phyloP scores from a whole-genome alignment of 2,888 invertebrate genomes.

The Thecocarcelia acutangulata region DNA sequence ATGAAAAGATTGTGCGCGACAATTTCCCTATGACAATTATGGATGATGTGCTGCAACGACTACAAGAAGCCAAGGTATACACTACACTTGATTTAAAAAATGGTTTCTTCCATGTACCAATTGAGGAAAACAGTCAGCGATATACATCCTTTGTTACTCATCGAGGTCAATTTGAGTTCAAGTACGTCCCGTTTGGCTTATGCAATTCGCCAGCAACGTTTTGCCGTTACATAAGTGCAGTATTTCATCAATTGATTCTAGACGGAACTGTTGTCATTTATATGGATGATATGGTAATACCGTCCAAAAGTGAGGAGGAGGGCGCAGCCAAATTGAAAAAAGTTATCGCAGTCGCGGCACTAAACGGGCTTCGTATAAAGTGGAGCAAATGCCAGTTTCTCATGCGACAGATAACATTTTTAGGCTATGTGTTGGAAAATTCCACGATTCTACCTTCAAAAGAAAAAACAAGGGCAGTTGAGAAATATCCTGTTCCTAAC shows the following conservation, averaged over 20 bases:
- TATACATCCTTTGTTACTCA: conserved; percentile 6
- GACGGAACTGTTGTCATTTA: too few species aligned
- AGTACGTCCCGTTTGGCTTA: not conserved
- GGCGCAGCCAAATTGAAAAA: not conserved
- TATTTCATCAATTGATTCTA: conserved; percentile 2
- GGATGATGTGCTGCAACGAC: conserved; percentile 1
- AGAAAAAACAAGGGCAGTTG: not conserved
- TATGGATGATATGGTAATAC: too few species aligned
- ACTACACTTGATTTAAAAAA: conserved; percentile 2
- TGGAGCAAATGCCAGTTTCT: conserved; percentile 9
- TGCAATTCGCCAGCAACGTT: not conserved
- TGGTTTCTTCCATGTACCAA: conserved; percentile 10
- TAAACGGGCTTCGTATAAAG: too few species aligned
- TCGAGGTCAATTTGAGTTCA: not conserved
- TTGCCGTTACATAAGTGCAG: conserved; percentile 3
- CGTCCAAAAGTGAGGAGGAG: too few species aligned
- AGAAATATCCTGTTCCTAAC: not conserved
- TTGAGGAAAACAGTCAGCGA: not conserved
- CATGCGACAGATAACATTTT: not conserved
- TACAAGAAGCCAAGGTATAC: conserved; percentile 4
- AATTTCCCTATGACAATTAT: not conserved
- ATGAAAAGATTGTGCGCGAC: too few species aligned
- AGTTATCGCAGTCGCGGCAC: conserved; percentile 5
- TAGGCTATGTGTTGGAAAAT: not conserved
- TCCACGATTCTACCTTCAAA: not conserved